Evolutionary conservation across 2,113 vertebrate genomes (phyloP).

Genomic region (Bos taurus): DNA sequence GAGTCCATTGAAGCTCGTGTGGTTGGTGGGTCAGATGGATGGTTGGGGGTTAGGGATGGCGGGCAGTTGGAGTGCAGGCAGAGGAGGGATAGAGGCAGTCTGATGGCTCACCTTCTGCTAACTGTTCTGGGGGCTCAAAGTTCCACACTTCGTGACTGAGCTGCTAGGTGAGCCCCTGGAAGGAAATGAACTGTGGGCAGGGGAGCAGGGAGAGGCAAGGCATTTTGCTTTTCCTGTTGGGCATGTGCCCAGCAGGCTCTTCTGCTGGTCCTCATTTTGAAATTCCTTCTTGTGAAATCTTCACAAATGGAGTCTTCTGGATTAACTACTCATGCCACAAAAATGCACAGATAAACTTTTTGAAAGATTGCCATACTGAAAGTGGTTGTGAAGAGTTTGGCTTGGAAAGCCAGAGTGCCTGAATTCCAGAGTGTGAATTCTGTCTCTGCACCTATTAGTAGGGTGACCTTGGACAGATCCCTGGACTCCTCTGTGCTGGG

Average conservation of each 20-base stretch:
- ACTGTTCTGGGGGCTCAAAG: neutral
- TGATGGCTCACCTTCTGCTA: neutral
- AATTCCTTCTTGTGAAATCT: slow-evolving; percentile 23
- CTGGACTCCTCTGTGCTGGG: neutral
- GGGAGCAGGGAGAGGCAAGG: neutral
- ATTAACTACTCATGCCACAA: neutral
- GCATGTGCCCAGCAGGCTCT: neutral
- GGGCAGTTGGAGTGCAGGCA: too few relatives aligned
- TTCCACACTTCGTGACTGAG: neutral
- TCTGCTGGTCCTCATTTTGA: neutral
- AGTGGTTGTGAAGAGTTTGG: neutral
- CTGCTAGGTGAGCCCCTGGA: neutral
- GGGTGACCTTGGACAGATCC: neutral
- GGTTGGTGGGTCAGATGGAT: neutral
- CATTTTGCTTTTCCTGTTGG: neutral
- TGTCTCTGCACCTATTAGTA: neutral
- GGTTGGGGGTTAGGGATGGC: neutral
- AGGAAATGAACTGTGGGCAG: neutral
- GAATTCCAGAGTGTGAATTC: neutral
- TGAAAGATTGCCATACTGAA: neutral
- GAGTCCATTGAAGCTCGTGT: neutral
- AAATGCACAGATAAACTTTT: neutral
- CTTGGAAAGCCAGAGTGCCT: neutral
- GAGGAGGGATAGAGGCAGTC: neutral
- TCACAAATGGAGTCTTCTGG: neutral